Evolutionary conservation across 2,797 vertebrate genomes (phyloP).

Genomic region (Antennarius maculatus): DNA sequence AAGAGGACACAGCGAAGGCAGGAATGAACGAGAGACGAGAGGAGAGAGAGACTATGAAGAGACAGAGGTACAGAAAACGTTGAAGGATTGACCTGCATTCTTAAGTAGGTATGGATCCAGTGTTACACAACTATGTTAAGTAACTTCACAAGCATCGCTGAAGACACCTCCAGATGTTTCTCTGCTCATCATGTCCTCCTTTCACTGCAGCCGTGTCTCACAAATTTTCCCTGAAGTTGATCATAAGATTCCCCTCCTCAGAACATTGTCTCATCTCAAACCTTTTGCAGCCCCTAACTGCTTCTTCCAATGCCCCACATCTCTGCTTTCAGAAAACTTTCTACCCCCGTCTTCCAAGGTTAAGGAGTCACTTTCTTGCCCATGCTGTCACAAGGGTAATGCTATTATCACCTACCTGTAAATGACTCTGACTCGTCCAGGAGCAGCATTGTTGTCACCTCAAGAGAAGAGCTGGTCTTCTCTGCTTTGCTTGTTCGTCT

Average conservation of each 20-base stretch:
- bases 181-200: background rate
- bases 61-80: background rate
- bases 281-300: background rate
- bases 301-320: background rate
- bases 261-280: background rate
- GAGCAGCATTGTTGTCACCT: constrained; percentile 69
- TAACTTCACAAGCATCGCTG: constrained; percentile 47
- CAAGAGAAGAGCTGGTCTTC: constrained; percentile 33
- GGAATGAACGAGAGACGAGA: background rate
- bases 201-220: background rate
- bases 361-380: background rate
- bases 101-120: constrained; percentile 18
- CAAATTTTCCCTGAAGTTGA: background rate
- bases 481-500: constrained; percentile 20
- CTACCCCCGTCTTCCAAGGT: background rate
- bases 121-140: constrained; percentile 77
- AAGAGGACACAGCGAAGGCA: fast-evolving
- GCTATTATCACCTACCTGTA: constrained; percentile 63
- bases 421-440: constrained; percentile 75
- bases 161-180: background rate
- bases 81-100: background rate
- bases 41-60: background rate
- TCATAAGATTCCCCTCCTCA: background rate
- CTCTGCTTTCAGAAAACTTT: background rate
- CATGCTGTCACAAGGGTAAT: background rate